Evolutionary conservation across 2,797 vertebrate genomes (phyloP).

Genomic region (Ceryle rudis): DNA sequence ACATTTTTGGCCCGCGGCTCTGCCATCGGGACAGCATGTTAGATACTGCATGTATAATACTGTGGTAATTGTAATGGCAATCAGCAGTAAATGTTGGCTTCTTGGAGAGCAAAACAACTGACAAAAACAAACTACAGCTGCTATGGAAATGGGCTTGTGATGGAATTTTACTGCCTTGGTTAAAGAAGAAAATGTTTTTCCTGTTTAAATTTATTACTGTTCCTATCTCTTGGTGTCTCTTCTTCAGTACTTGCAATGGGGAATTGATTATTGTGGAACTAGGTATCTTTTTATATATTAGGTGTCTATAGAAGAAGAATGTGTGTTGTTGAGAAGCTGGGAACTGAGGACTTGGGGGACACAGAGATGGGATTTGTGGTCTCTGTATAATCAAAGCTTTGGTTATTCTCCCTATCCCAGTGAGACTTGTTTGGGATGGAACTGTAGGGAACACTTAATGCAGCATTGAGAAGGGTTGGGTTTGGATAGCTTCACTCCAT

Average conservation of each 20-base stretch:
- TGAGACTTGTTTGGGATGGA: background rate
- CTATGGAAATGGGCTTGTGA: background rate
- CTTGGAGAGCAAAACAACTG: background rate
- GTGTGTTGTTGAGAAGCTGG: background rate
- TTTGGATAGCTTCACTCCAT: background rate
- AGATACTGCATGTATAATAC: background rate
- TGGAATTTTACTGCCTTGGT: background rate
- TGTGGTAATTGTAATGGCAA: background rate
- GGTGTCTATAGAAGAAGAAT: background rate
- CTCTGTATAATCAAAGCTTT: background rate
- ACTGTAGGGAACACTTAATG: background rate
- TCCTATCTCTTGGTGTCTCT: background rate
- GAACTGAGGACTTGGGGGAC: background rate
- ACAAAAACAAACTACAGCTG: background rate
- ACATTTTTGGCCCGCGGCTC: background rate
- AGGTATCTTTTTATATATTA: background rate
- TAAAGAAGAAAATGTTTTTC: background rate
- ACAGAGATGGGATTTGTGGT: background rate
- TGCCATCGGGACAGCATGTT: background rate
- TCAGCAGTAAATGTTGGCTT: background rate
- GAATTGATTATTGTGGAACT: background rate
- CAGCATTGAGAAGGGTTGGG: background rate
- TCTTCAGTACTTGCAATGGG: background rate
- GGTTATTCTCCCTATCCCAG: background rate
- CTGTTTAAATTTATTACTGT: background rate